These are phyloP conservation scores for Amphilophus citrinellus DNA, from an alignment of 2,113 vertebrate genomes.

Conservation along the genomic window DNA sequence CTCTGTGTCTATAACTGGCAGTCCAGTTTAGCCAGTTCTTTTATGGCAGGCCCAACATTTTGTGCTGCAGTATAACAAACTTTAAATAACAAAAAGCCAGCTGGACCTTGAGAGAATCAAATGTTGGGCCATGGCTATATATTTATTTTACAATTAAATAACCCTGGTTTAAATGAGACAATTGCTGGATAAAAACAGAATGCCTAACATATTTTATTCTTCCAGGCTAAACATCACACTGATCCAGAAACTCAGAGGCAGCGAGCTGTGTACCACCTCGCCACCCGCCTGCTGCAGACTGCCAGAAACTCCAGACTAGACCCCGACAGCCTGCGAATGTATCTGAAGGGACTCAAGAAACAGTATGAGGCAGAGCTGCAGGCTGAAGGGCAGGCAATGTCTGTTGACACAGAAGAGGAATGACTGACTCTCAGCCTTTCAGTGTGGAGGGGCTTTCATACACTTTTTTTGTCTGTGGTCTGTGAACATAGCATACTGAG, in stretches of 20 bases:
- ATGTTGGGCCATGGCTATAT: not conserved
- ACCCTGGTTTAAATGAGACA: not conserved
- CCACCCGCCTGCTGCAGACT: slow-evolving; percentile 88
- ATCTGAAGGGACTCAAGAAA: slow-evolving; percentile 89
- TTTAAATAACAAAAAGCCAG: not conserved
- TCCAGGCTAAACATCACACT: slow-evolving; percentile 85
- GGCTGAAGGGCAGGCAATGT: slow-evolving; percentile 36
- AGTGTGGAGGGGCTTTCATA: slow-evolving; percentile 12
- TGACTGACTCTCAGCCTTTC: slow-evolving; percentile 29
- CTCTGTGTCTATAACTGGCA: not conserved
- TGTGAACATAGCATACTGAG: not conserved
- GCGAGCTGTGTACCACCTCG: slow-evolving; percentile 87
- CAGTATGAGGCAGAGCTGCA: slow-evolving; percentile 85
- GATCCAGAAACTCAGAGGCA: slow-evolving; percentile 84
- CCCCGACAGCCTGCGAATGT: slow-evolving; percentile 86
- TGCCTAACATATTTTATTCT: slow-evolving; percentile 16
- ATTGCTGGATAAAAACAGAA: slow-evolving; percentile 2
- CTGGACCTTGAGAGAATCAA: not conserved
- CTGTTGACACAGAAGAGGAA: slow-evolving; percentile 67
- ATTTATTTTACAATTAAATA: slow-evolving; percentile 2
- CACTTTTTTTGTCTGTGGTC: not conserved
- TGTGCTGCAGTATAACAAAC: not conserved
- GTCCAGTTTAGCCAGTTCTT: not conserved
- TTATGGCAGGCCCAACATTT: not conserved
- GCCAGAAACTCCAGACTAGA: slow-evolving; percentile 93